Base-by-base conservation (phyloP, 2,888 invertebrate genomes). In the Temnothorax rugatulus region DNA sequence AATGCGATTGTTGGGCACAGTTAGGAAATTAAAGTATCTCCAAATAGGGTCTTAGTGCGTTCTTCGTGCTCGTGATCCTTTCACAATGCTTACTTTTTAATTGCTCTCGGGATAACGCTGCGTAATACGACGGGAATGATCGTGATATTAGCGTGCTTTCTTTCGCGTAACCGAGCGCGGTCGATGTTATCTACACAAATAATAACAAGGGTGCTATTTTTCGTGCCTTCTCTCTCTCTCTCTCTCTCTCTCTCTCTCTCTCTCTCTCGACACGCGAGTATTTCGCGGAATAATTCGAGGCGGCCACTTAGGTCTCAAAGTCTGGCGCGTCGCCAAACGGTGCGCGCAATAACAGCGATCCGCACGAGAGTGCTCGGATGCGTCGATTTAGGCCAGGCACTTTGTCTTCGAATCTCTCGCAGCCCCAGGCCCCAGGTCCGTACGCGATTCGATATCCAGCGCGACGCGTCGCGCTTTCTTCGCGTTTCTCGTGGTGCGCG, bases 261-360 rank as follows among this genome's bases (percentile, higher is more conserved):
- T 47, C 64, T 57, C 73, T 83, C 66, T 68, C 47, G 50, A 77
- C 77, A 77, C 66, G 77, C 64, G 82, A 77, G 25, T 66, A 77
- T 83, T 83, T 79, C 63, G 79, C 61, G 79, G 54, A 83, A 69
- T 83, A 83, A 63, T 83, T 61, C 79, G 83, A 79, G 83, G 44
- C 44, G 44, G 83, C 83, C 61, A 83, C 83, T 83, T 79, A 77
- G 47, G 52, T 61, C 69, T 69, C 52, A 52, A 64, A 69, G 52
- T 79, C 52, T 83, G 83, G 83, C 79, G 25, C 29, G 18, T 25
- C 41, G 69, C 83, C 83, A 83, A 59, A 52, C 29, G 41, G 21
- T 21, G 68, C 41, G 38, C 52, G 34, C 73, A 61, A 81, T 73
- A 81, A 81, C 73, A 47, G 73, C 47, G 73, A 81, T 73, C 59